Base-by-base conservation (phyloP, 2,797 vertebrate species). In the Microctenopoma steveboyesi region DNA sequence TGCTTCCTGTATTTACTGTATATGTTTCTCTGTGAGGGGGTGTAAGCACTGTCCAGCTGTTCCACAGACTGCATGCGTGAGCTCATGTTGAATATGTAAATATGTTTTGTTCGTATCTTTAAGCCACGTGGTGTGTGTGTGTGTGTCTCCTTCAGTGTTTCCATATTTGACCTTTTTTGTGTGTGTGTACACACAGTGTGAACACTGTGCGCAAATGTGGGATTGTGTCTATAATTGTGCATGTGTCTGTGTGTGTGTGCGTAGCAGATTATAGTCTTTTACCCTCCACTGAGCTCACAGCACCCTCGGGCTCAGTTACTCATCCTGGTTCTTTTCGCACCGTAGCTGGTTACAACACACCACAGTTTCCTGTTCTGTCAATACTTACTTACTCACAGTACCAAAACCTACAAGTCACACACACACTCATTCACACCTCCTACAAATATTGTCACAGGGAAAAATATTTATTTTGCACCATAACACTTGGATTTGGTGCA, bases 271-370 rank as follows among this genome's bases (percentile, higher is more conserved):
- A 81, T 62, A 76, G 69, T 72, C 78, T 69, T 74, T 87, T 70
- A 86, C 67, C 76, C 84, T 64, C 74, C 69, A 71, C 61, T 81
- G 68, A 77, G 73, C 71, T 64, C 62, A 76, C 72, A 59, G 65
- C 74, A 78, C 86, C 79, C 72, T 2, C 66, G 64, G 86, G 86
- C 65, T 74, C 69, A 57, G 61, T 79, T 72, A 76, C 75, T 83
- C 64, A 86, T 83, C 54, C 64, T 52, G 60, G 47, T 66, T 78
- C 52, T 62, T 63, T 66, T 61, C 64, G 57, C 64, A 67, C 64
- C 79, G 81, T 81, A 69, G 68, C 37, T 75, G 64, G 52, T 78
- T 48, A 62, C 64, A 79, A 63, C 59, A 70, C 46, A 50, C 4
- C 11, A 39, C 27, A 13, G 56, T 59, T 65, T 46, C 37, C 53